Base-by-base conservation (phyloP, 2,888 invertebrate genomes). In the Lasioglossum malachurum region DNA sequence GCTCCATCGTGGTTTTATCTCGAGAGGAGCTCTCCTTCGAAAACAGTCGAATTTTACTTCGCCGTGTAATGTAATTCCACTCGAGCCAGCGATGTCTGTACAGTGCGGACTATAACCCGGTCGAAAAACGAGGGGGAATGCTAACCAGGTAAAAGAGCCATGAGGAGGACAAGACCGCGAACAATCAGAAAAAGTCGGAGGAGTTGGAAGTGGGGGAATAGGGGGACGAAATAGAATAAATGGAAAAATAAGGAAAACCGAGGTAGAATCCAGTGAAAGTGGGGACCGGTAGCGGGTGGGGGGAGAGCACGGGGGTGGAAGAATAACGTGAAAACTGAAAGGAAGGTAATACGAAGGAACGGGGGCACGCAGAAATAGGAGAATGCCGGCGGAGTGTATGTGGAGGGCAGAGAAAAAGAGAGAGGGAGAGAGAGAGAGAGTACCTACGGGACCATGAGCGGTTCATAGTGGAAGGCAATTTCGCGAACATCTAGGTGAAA, bases 401-500 rank as follows among this genome's bases (percentile, higher is more conserved):
- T 16, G 19, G 69, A 71, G 69, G 75, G 71, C 16, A 46, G 38
- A 38, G 2, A 27, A 23, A 53, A 53, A 23, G 23, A 23, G 23
- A 23, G 78, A 41, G 27, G 49, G 69, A 31, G 23, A 35, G 44
- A 35, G 69, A 0, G 19, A 46, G 72, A 35, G 78, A 57, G 38
- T 44, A 74, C 78, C 75, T 85, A 35, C 23, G 87, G 87, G 86
- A 88, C 79, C 75, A 38, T 23, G n/a, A 49, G 1, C 74, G 83
- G 80, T 82, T 88, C 75, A 72, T 77, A 78, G 75, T 75, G 72
- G 75, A 78, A 83, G 82, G 82, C 82, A 85, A 87, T 90, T 90
- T 87, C 80, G 35, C 75, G 85, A 83, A 81, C 82, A 79, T 69
- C 38, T 74, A 69, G 72, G 85, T 31, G 77, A 81, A 85, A 90